Percentiles rank a stretch among this genome's conserved stretches.
phyloP scores from a whole-genome alignment of 1,140 invertebrate genomes.

The Drosophila ogumai region DNA sequence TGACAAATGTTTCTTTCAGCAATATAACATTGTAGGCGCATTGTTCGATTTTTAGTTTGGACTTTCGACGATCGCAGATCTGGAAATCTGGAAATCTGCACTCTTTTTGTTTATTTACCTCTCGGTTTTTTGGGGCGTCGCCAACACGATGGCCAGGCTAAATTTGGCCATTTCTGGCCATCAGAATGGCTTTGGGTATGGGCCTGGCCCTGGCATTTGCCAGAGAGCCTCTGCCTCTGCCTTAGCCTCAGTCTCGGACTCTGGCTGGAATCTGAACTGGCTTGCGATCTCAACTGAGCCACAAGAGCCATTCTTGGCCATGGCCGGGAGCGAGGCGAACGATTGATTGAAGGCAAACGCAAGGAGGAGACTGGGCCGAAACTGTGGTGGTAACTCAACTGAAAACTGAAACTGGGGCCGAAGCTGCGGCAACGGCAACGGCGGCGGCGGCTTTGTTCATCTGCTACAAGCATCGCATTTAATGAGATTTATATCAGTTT shows the following conservation, averaged over 20 bases:
- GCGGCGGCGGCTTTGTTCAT: slow-evolving; percentile 69
- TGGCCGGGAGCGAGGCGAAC: slow-evolving; percentile 74
- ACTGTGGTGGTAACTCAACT: neutral
- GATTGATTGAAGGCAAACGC: slow-evolving; percentile 76
- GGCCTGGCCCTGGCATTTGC: slow-evolving; percentile 52
- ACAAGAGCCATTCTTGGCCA: slow-evolving; percentile 65
- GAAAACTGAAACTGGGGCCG: slow-evolving; percentile 4
- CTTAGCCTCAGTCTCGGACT: neutral
- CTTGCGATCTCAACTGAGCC: slow-evolving; percentile 16
- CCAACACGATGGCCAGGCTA: slow-evolving; percentile 60
- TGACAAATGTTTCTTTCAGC: neutral
- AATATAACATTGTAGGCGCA: neutral
- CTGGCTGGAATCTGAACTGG: neutral
- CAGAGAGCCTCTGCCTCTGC: slow-evolving; percentile 10
- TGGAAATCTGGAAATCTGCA: slow-evolving; percentile 3
- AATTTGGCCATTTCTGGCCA: slow-evolving; percentile 18
- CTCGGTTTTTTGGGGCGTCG: slow-evolving; percentile 53
- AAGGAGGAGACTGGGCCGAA: slow-evolving; percentile 13
- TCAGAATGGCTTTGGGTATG: slow-evolving; percentile 17
- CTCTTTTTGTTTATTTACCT: slow-evolving; percentile 33
- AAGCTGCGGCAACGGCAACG: neutral
- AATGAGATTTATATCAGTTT: slow-evolving; percentile 82
- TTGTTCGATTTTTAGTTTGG: neutral
- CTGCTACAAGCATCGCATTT: slow-evolving; percentile 79
- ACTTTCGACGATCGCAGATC: neutral